Evolutionary conservation across 2,888 invertebrate genomes (phyloP).

Genomic region (Tuberolachnus salignus): DNA sequence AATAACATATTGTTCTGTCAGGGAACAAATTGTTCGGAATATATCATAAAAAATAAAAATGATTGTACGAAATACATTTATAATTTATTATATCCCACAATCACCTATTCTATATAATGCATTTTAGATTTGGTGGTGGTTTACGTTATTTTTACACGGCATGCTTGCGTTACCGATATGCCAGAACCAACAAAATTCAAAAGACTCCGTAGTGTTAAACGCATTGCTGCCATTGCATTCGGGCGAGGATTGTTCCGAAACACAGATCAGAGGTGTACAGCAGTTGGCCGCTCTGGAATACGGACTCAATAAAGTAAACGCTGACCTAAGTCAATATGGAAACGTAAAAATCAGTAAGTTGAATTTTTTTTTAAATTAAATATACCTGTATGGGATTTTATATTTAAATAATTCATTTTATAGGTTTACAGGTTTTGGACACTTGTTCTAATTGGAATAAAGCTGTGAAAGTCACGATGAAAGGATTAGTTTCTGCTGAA

Average conservation of each 20-base stretch:
- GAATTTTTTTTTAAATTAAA: background rate
- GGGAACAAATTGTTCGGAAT: background rate
- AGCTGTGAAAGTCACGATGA: constrained; percentile 63
- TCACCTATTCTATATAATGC: background rate
- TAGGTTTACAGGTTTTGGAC: constrained; percentile 61
- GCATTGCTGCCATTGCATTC: constrained; percentile 59
- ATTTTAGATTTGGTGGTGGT: constrained; percentile 34
- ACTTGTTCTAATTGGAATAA: constrained; percentile 63
- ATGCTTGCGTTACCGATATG: constrained; percentile 24
- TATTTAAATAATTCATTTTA: background rate
- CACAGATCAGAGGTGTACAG: constrained; percentile 59
- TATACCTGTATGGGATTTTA: background rate
- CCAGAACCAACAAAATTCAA: constrained; percentile 21
- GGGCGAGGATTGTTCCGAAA: constrained; percentile 58
- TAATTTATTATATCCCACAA: background rate
- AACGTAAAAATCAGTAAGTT: constrained; percentile 62
- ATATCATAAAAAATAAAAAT: constrained; percentile 3
- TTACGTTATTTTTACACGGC: background rate
- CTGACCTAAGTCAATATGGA: constrained; percentile 57
- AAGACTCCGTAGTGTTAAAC: constrained; percentile 55
- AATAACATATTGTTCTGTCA: background rate
- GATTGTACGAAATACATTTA: constrained; percentile 5
- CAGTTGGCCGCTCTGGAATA: constrained; percentile 59
- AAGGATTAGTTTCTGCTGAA: constrained; percentile 62
- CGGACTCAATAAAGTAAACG: constrained; percentile 58